Evolutionary conservation across 2,888 invertebrate genomes (phyloP), one percentile per base, ranked within the genome.

Genomic region (Orchestes rusci): DNA sequence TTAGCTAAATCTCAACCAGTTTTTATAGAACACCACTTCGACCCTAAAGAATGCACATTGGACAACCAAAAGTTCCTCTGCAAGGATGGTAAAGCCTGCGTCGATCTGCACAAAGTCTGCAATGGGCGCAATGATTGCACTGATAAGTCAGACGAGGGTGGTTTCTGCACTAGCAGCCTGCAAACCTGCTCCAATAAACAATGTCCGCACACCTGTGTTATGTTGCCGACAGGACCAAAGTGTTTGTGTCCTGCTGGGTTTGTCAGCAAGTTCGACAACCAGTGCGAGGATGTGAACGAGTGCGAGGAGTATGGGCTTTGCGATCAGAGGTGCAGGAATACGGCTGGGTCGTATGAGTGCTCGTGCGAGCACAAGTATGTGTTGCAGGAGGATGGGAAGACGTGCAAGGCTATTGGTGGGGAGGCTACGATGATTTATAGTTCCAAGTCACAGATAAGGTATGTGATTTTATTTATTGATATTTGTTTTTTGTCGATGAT

Each of bases 341-440:
- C 55, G 0, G 61, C 65, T 0, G 80, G 81, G 0, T 73, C 76
- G 1, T 83, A 75, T 56, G 59, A 53, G 2, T 88, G 88, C 54
- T 59, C 59, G 2, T 88, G 88, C 56, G 79, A 76, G n/a, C 60
- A 65, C 0, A 73, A 73, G 19, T 83, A 79, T 56, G 53, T 50
- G 1, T 58, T 78, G 8, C 67, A 72, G 45, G 55, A 59, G 0
- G 76, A 80, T 55, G 69, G 70, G 34, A 71, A 57, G 51, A 74
- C 73, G 0, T 82, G 82, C 54, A 72, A 70, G 52, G 75, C 69
- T 2, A 58, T 64, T 2, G 72, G 71, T 16, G 77, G 79, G 0
- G 83, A 85, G 58, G 79, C 80, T 0, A 60, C 80, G 43, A 62
- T 90, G 51, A 68, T 87, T 40, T 87, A 82, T 63, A 79, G 80